These are phyloP conservation scores for Hipparchia sbordonii DNA, from an alignment of 2,888 invertebrate genomes.

Conservation along the genomic window DNA sequence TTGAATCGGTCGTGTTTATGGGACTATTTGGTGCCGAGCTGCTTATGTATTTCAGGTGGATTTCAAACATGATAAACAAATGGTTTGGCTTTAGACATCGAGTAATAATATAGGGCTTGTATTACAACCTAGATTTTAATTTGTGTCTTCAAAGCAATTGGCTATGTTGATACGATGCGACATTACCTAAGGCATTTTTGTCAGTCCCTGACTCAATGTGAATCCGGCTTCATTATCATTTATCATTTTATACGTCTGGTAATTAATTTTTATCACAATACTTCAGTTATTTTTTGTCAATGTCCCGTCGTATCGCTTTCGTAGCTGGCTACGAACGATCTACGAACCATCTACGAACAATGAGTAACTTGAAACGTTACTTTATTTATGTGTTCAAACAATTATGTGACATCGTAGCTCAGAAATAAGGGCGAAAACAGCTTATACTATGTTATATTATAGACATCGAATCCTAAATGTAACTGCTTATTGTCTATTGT, in stretches of 20 bases:
- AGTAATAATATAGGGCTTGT: not conserved
- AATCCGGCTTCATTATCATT: not conserved
- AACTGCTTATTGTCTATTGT: constrained; percentile 41
- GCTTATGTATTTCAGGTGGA: not conserved
- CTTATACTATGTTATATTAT: constrained; percentile 1
- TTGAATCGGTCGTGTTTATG: not conserved
- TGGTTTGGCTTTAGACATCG: not conserved
- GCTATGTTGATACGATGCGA: not conserved
- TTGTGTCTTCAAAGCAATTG: not conserved
- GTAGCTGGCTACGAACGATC: not conserved
- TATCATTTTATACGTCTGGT: too few species aligned
- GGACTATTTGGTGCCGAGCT: not conserved
- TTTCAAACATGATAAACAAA: not conserved
- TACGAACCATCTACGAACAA: constrained; percentile 6
- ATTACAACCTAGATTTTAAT: too few species aligned
- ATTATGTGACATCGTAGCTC: not conserved
- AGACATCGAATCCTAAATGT: constrained; percentile 36
- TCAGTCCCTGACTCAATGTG: not conserved
- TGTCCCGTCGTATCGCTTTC: not conserved
- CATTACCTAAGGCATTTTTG: not conserved
- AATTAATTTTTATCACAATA: not conserved
- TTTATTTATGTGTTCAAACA: not conserved
- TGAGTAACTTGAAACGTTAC: not conserved
- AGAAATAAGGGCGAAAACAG: constrained; percentile 8
- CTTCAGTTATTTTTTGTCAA: not conserved